Evolutionary conservation across 2,797 vertebrate genomes (phyloP).

Genomic region (Lacerta agilis): DNA sequence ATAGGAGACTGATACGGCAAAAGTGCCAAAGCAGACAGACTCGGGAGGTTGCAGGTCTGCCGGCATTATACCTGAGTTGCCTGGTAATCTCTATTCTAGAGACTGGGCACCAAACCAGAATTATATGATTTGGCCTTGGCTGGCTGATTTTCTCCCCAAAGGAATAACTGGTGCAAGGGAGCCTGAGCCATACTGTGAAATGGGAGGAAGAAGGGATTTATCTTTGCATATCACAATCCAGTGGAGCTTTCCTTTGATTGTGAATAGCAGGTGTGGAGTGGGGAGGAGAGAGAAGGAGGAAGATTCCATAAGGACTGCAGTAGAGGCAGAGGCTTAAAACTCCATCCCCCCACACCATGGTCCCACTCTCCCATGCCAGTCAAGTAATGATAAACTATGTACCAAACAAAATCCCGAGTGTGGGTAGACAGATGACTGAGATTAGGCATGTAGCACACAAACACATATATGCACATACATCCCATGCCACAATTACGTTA

Average conservation of each 20-base stretch:
- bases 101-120: too few relatives aligned
- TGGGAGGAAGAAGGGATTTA: too few relatives aligned
- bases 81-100: too few relatives aligned
- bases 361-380: not conserved
- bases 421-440: not conserved
- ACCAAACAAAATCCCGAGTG: not conserved
- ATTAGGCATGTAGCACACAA: not conserved
- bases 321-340: not conserved
- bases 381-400: too few relatives aligned
- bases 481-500: too few relatives aligned
- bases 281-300: not conserved
- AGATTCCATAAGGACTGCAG: not conserved
- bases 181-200: too few relatives aligned
- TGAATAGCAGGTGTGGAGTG: not conserved
- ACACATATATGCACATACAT: not conserved
- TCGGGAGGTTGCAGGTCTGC: too few relatives aligned
- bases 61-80: too few relatives aligned
- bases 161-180: too few relatives aligned
- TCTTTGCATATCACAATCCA: too few relatives aligned
- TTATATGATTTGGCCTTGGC: too few relatives aligned
- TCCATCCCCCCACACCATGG: not conserved
- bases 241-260: not conserved
- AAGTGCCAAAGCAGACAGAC: not conserved
- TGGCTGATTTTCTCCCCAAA: too few relatives aligned
- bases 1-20: not conserved